A percentile compares a stretch with the other conserved stretches of the same genome.
These are phyloP conservation scores for Chrysocyon brachyurus DNA, from an alignment of 2,797 vertebrate species.

Conservation along the genomic window DNA sequence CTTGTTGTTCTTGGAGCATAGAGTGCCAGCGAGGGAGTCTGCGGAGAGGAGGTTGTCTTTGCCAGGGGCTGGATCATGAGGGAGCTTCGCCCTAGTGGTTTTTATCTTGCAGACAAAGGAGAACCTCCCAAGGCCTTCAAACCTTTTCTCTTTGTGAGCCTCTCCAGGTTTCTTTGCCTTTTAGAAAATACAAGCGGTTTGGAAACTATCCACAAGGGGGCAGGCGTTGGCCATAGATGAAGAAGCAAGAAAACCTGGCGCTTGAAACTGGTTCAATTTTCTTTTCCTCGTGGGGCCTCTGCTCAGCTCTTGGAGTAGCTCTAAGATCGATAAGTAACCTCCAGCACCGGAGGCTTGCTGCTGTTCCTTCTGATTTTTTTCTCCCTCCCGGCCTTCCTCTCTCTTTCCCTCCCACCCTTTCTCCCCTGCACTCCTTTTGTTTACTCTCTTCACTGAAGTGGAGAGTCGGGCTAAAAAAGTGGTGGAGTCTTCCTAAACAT, in stretches of 20 bases:
- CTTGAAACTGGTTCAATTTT: background rate
- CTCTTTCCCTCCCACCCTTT: background rate
- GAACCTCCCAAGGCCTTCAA: background rate
- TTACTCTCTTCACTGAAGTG: constrained; percentile 1
- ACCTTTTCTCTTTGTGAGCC: background rate
- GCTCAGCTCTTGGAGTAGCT: background rate
- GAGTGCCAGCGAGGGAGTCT: accelerated
- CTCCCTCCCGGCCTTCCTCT: background rate
- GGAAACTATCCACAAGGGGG: constrained; percentile 62
- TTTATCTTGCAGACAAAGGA: background rate
- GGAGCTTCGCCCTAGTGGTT: background rate
- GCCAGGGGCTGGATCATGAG: background rate
- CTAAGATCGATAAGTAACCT: background rate
- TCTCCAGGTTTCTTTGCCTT: background rate
- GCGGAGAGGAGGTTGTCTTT: background rate
- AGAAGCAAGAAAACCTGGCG: accelerated
- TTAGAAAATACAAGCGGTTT: background rate
- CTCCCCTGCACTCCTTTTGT: background rate
- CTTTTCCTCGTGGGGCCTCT: background rate
- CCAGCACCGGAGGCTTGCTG: background rate
- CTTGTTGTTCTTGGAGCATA: background rate
- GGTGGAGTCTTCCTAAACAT: background rate
- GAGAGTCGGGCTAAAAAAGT: background rate
- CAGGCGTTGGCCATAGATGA: constrained; percentile 35
- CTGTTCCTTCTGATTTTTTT: background rate